phyloP scores from a whole-genome alignment of 1,140 invertebrate genomes.

The Drosophila aff. region DNA sequence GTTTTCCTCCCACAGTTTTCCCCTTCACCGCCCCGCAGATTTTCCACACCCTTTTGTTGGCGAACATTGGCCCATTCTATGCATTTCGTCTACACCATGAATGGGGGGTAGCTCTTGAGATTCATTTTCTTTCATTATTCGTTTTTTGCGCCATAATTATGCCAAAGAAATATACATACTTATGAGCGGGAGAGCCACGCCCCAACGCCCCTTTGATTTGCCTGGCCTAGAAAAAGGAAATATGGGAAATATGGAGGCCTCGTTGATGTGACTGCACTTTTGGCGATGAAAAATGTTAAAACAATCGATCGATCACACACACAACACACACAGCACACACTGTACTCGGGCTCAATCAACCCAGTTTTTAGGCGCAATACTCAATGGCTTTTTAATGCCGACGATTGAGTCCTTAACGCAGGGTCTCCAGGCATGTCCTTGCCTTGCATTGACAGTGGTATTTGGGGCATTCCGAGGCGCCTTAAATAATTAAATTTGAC shows the following conservation, averaged over 20 bases:
- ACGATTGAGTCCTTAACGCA: slow-evolving; percentile 23
- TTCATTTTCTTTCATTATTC: slow-evolving; percentile 39
- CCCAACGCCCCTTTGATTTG: slow-evolving; percentile 27
- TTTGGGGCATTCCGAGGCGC: slow-evolving; percentile 24
- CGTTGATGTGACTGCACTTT: slow-evolving; percentile 25
- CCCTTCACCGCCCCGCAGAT: background rate
- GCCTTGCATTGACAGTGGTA: slow-evolving; percentile 12
- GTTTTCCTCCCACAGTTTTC: background rate
- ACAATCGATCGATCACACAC: slow-evolving; percentile 22
- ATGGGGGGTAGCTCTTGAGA: slow-evolving; percentile 23
- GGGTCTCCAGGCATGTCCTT: slow-evolving; percentile 25
- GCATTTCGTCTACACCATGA: slow-evolving; percentile 28
- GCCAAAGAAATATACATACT: slow-evolving; percentile 26
- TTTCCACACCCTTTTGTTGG: slow-evolving; percentile 11
- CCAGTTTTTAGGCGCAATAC: slow-evolving; percentile 23
- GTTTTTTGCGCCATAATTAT: slow-evolving; percentile 37
- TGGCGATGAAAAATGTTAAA: slow-evolving; percentile 31
- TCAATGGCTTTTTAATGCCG: slow-evolving; percentile 27
- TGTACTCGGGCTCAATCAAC: slow-evolving; percentile 25
- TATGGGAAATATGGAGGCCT: background rate
- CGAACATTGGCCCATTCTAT: slow-evolving; percentile 36
- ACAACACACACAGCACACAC: slow-evolving; percentile 1
- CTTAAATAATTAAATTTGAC: slow-evolving; percentile 38
- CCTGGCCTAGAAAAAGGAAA: slow-evolving; percentile 4
- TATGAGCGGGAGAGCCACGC: slow-evolving; percentile 3